phyloP scores from a whole-genome alignment of 2,797 vertebrate genomes.

The Rhinoraja longicauda region DNA sequence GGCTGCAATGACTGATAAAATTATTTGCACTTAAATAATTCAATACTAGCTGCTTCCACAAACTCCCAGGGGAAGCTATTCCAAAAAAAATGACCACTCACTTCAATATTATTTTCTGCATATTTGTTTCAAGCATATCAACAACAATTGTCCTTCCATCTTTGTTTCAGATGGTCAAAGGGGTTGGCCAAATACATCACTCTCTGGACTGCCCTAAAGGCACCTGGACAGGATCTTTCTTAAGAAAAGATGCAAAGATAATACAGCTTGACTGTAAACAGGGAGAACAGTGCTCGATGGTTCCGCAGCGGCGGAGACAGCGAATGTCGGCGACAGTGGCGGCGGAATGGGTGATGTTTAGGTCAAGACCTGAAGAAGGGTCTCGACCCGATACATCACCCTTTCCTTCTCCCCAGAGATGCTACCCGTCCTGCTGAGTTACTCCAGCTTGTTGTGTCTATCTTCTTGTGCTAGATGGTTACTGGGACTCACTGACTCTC shows the following conservation, averaged over 20 bases:
- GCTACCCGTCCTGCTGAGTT: too few relatives aligned
- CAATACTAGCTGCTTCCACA: not conserved
- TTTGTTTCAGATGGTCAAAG: not conserved
- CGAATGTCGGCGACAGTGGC: too few relatives aligned
- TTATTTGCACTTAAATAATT: not conserved
- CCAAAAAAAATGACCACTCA: not conserved
- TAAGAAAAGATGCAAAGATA: not conserved
- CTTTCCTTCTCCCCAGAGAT: too few relatives aligned
- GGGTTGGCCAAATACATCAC: not conserved
- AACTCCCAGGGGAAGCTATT: not conserved
- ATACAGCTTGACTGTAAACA: not conserved
- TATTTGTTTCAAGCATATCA: not conserved
- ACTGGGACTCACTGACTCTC: not conserved
- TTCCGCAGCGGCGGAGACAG: not conserved
- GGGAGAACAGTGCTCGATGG: not conserved
- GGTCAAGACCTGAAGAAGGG: too few relatives aligned
- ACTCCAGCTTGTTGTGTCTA: too few relatives aligned
- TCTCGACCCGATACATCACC: too few relatives aligned
- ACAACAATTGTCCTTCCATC: not conserved
- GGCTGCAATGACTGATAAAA: not conserved
- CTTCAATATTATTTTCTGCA: not conserved
- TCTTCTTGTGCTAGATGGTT: not conserved
- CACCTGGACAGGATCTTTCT: not conserved
- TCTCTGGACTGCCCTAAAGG: not conserved
- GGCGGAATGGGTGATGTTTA: too few relatives aligned